Conservation (phyloP, 1,140 invertebrate genomes). For the Cyclina sinensis region DNA sequence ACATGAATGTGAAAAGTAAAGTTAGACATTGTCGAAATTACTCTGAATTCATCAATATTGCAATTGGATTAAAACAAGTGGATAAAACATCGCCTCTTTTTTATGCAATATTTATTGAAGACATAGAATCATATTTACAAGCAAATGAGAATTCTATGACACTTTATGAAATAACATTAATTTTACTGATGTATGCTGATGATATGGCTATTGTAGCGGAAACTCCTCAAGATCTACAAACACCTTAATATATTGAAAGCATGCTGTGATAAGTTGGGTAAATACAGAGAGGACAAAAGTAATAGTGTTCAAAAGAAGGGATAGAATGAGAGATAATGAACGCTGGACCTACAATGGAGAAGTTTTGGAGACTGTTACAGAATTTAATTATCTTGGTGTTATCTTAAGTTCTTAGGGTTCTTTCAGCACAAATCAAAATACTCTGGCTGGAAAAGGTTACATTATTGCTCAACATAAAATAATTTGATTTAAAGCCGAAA, state of each 20-base stretch:
- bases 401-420: neutral
- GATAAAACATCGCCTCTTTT: neutral
- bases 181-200: conserved; percentile 57
- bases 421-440: conserved; percentile 20
- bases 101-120: neutral
- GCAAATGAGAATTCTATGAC: neutral
- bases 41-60: conserved; percentile 10
- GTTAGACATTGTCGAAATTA: neutral
- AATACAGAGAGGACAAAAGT: conserved; percentile 42
- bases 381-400: conserved; percentile 57
- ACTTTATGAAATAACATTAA: conserved; percentile 26
- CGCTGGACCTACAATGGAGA: conserved; percentile 55
- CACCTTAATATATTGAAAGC: conserved; percentile 14
- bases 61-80: neutral
- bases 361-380: conserved; percentile 37
- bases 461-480: conserved; percentile 27
- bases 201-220: neutral
- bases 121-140: neutral
- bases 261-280: conserved; percentile 32
- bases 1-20: neutral
- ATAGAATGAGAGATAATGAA: conserved; percentile 26
- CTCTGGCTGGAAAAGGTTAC: neutral
- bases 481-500: neutral
- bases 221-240: neutral
- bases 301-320: conserved; percentile 49